A percentile compares a stretch with the other conserved stretches of the same genome.
phyloP scores from a whole-genome alignment of 2,113 vertebrate species.

The Pangasianodon gigas region DNA sequence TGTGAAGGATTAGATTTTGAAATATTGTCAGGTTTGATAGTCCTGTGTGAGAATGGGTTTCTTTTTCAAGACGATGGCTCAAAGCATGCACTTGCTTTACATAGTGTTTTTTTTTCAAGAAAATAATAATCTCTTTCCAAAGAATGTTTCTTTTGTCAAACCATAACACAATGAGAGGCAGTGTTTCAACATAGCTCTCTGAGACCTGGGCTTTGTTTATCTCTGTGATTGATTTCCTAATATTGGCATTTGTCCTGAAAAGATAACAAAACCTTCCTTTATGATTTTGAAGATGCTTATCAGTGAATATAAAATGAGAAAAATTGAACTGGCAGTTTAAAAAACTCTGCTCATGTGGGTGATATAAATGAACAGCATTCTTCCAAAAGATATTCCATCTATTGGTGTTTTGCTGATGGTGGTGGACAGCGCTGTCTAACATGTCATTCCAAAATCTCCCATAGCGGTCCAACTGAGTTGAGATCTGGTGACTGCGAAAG shows the following conservation, averaged over 20 bases:
- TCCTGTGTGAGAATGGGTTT: background rate
- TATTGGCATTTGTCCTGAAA: background rate
- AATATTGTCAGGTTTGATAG: background rate
- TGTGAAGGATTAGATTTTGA: background rate
- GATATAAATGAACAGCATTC: background rate
- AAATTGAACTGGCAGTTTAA: background rate
- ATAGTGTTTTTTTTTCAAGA: no score
- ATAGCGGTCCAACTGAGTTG: background rate
- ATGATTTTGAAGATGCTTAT: background rate
- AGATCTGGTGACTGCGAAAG: background rate
- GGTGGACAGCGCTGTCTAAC: background rate
- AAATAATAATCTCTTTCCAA: constrained; percentile 22
- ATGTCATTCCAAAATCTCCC: background rate
- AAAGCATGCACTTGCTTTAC: background rate
- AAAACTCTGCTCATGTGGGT: background rate
- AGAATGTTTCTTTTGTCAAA: constrained; percentile 18
- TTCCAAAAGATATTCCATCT: background rate
- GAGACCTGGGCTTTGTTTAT: background rate
- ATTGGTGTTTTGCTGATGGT: background rate
- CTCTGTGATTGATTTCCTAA: background rate
- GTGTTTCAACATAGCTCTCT: background rate
- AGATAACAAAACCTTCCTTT: background rate
- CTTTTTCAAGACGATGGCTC: background rate
- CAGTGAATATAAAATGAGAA: background rate
- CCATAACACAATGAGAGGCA: constrained; percentile 1